Percentiles rank a stretch among this genome's conserved stretches.
Evolutionary conservation across 92 coral and sea anemone species (phyloP).

Genomic region (Phenganax stokvisi): DNA sequence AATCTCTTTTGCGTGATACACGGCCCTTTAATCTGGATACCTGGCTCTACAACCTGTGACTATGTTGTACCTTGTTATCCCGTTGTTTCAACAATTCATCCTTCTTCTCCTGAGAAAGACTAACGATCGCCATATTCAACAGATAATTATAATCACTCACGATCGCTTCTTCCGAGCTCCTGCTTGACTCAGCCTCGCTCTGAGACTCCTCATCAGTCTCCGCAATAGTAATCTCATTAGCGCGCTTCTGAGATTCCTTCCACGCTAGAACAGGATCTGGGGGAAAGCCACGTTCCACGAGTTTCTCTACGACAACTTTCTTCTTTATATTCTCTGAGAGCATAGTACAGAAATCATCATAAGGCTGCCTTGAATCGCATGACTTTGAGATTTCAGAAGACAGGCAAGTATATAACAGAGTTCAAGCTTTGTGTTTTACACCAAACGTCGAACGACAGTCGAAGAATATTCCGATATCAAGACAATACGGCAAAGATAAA

Average conservation of each 20-base stretch:
- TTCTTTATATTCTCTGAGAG: conserved; percentile 66
- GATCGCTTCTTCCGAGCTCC: conserved; percentile 64
- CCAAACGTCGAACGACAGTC: no score
- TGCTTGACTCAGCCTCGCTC: conserved; percentile 1
- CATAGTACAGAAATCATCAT: neutral
- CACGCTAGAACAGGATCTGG: conserved; percentile 86
- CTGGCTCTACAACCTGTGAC: neutral
- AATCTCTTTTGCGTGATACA: no score
- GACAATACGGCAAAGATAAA: no score
- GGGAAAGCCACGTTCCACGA: conserved; percentile 73
- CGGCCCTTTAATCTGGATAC: neutral
- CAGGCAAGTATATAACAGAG: no score
- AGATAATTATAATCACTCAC: conserved; percentile 81
- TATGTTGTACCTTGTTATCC: conserved; percentile 67
- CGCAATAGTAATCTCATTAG: conserved; percentile 19
- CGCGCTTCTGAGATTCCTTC: conserved; percentile 66
- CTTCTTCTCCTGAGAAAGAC: conserved; percentile 83
- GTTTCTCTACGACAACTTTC: conserved; percentile 62
- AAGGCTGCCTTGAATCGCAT: neutral
- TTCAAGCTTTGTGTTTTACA: no score
- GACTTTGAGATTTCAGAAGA: neutral
- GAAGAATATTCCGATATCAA: no score
- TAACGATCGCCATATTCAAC: conserved; percentile 70
- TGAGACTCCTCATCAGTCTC: conserved; percentile 53
- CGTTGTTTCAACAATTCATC: conserved; percentile 81